A percentile compares a stretch with the other conserved stretches of the same genome.
Conservation (phyloP, 2,113 vertebrate genomes). For the Spheniscus mendiculus region DNA sequence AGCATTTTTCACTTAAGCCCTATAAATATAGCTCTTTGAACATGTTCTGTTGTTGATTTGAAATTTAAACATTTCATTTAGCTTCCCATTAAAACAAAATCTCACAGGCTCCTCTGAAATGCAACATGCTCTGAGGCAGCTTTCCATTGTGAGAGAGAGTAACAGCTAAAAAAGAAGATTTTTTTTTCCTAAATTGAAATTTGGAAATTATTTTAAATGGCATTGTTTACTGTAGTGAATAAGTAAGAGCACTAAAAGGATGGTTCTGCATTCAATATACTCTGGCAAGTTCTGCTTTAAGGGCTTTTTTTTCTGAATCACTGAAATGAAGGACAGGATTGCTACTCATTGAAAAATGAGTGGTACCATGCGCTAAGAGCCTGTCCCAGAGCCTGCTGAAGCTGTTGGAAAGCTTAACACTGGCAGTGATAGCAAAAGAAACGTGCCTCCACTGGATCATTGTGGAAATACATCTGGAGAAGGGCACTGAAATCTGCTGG, state of each 20-base stretch:
- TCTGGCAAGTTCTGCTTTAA: conserved; percentile 12
- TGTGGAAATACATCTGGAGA: not conserved
- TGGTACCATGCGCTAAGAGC: not conserved
- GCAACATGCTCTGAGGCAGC: conserved; percentile 41
- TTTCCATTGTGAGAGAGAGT: conserved; percentile 42
- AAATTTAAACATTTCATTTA: conserved; percentile 66
- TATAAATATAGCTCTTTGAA: conserved; percentile 61
- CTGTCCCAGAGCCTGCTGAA: not conserved
- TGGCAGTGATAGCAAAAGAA: not conserved
- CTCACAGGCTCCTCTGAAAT: conserved; percentile 32
- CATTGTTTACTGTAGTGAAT: conserved; percentile 38
- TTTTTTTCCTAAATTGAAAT: conserved; percentile 4
- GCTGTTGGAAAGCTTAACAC: not conserved
- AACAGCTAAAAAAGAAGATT: not conserved
- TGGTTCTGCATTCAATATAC: conserved; percentile 34
- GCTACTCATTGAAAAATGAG: conserved; percentile 31
- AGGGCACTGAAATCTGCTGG: not conserved
- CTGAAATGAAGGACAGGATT: not conserved
- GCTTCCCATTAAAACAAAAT: conserved; percentile 44
- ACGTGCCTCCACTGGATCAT: fast-evolving
- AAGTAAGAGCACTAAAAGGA: conserved; percentile 12
- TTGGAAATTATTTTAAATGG: conserved; percentile 53
- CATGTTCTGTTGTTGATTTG: conserved; percentile 65
- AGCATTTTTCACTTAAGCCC: conserved; percentile 58
- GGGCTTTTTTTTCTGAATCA: not conserved